These are phyloP conservation scores for Larimichthys polyactis DNA, from an alignment of 2,113 vertebrate species.

Conservation along the genomic window DNA sequence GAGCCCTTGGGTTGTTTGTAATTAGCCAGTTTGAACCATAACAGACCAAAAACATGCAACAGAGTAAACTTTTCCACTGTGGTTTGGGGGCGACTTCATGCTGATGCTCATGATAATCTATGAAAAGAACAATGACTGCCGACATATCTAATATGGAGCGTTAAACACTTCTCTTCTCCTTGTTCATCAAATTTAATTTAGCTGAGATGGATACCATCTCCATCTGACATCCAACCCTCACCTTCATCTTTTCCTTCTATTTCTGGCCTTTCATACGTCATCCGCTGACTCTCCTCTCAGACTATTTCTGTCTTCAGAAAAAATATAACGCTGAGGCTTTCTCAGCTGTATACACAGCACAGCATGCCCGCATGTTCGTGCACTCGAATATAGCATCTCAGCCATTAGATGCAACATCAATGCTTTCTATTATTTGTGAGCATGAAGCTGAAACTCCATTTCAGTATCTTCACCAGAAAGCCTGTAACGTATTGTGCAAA, in stretches of 20 bases:
- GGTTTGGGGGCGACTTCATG: slow-evolving; percentile 13
- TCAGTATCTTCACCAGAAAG: neutral
- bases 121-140: slow-evolving; percentile 4
- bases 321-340: neutral
- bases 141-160: neutral
- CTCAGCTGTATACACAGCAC: neutral
- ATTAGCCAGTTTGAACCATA: neutral
- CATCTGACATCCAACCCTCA: neutral
- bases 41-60: slow-evolving; percentile 16
- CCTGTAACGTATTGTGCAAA: neutral
- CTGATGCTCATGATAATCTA: neutral
- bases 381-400: neutral
- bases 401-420: too few relatives aligned
- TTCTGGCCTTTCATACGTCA: neutral
- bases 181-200: neutral
- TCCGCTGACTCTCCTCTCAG: neutral
- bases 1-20: slow-evolving; percentile 6
- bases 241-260: neutral
- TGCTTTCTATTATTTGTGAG: too few relatives aligned
- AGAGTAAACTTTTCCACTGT: slow-evolving; percentile 46
- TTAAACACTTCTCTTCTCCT: neutral
- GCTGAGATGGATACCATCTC: neutral
- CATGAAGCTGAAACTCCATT: too few relatives aligned
- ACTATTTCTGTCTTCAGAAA: neutral
- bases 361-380: neutral